Percentiles rank a stretch among this genome's conserved stretches.
Evolutionary conservation across 2,797 vertebrate species (phyloP).

Genomic region (Tamandua tetradactyla): DNA sequence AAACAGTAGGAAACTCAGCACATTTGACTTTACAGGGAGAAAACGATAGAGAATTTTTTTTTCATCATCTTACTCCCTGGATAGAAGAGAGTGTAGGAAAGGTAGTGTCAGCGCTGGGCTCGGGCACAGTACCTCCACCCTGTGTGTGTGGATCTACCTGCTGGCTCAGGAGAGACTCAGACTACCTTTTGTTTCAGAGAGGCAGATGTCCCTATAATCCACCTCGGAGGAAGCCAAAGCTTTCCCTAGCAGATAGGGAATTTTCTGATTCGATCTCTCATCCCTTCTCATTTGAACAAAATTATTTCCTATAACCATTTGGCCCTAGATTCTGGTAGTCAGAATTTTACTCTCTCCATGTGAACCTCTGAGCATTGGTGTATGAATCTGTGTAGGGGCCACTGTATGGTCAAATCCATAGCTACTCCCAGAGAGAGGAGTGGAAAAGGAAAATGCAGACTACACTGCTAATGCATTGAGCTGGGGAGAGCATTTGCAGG

Average conservation of each 20-base stretch:
- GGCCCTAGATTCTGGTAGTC: background rate
- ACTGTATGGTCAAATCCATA: background rate
- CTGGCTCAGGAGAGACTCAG: background rate
- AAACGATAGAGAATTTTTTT: background rate
- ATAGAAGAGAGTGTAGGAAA: slow-evolving; percentile 7
- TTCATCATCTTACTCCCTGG: background rate
- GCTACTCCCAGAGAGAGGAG: background rate
- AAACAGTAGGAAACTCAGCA: background rate
- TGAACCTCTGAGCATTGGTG: background rate
- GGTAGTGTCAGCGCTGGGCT: background rate
- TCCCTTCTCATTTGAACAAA: background rate
- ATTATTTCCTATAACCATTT: background rate
- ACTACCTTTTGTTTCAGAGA: background rate
- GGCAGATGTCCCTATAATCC: background rate
- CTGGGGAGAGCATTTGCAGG: background rate
- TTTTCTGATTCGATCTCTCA: slow-evolving; percentile 9
- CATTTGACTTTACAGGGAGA: background rate
- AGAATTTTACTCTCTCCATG: background rate
- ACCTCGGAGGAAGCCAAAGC: background rate
- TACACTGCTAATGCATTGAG: background rate
- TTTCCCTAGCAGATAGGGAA: background rate
- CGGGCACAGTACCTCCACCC: background rate
- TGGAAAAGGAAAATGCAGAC: background rate
- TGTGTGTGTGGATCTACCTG: background rate
- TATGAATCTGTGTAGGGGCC: background rate